phyloP scores from a whole-genome alignment of 2,888 invertebrate species.

The Diploptera punctata region DNA sequence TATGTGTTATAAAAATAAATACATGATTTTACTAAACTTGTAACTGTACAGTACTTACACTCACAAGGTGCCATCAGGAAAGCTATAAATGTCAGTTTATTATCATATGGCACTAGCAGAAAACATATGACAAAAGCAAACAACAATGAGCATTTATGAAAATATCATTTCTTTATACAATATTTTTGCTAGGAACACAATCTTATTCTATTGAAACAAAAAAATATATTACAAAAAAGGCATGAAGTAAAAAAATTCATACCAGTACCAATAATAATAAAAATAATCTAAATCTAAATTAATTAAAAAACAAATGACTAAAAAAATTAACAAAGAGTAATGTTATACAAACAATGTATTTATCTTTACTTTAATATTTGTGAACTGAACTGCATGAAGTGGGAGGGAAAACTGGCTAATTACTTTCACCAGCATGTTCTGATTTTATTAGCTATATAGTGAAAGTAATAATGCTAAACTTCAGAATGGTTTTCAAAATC shows the following conservation, averaged over 20 bases:
- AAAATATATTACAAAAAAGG: neutral
- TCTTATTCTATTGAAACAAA: neutral
- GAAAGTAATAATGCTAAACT: too few relatives aligned
- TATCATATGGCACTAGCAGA: neutral
- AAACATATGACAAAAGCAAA: neutral
- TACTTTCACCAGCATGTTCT: too few relatives aligned
- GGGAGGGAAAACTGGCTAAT: too few relatives aligned
- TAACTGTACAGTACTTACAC: too few relatives aligned
- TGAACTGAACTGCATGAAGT: too few relatives aligned
- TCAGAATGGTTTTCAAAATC: too few relatives aligned
- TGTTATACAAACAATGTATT: neutral
- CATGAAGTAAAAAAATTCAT: neutral
- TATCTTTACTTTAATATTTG: neutral
- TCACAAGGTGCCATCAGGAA: too few relatives aligned
- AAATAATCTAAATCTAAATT: too few relatives aligned
- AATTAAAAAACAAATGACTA: constrained; percentile 6
- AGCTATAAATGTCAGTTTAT: too few relatives aligned
- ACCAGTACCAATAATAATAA: neutral
- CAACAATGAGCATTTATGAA: neutral
- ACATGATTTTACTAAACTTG: too few relatives aligned
- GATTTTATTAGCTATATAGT: too few relatives aligned
- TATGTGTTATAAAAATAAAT: too few relatives aligned
- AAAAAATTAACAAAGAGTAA: neutral
- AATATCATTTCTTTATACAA: neutral
- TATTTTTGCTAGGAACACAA: neutral